Evolutionary conservation across 2,888 invertebrate genomes (phyloP).

Genomic region (Nebria brevicollis): DNA sequence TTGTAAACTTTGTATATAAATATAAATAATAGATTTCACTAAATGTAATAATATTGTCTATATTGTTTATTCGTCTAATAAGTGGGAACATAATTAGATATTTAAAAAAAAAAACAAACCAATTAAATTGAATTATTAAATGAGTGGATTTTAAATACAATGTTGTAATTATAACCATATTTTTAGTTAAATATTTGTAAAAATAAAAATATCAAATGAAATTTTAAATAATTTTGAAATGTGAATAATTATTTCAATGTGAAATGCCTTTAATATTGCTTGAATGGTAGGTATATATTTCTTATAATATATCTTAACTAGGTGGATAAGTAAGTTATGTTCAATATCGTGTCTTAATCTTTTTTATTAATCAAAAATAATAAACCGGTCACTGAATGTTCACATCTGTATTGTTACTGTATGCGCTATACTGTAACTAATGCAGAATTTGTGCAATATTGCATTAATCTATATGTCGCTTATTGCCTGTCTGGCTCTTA

Average conservation of each 20-base stretch:
- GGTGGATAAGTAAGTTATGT: too few species aligned
- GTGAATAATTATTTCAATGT: background rate
- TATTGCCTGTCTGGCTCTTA: too few species aligned
- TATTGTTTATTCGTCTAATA: slow-evolving; percentile 1
- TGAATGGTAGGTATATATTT: background rate
- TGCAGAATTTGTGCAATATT: too few species aligned
- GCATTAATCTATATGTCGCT: too few species aligned
- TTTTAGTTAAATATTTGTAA: slow-evolving; percentile 1
- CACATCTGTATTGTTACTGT: too few species aligned
- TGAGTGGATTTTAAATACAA: slow-evolving; percentile 1
- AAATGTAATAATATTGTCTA: slow-evolving; percentile 46
- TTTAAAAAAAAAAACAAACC: background rate
- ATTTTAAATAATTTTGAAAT: background rate
- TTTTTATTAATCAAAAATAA: too few species aligned
- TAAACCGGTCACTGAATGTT: too few species aligned
- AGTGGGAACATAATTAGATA: slow-evolving; percentile 1
- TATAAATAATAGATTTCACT: slow-evolving; percentile 60
- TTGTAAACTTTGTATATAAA: slow-evolving; percentile 65
- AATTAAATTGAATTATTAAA: slow-evolving; percentile 1
- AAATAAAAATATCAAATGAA: background rate
- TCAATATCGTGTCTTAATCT: too few species aligned
- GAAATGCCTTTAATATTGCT: background rate
- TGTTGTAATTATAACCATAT: slow-evolving; percentile 1
- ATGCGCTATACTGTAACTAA: too few species aligned
- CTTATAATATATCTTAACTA: background rate